Conservation (phyloP, 2,797 vertebrate species). For the Hylomyscus alleni region DNA sequence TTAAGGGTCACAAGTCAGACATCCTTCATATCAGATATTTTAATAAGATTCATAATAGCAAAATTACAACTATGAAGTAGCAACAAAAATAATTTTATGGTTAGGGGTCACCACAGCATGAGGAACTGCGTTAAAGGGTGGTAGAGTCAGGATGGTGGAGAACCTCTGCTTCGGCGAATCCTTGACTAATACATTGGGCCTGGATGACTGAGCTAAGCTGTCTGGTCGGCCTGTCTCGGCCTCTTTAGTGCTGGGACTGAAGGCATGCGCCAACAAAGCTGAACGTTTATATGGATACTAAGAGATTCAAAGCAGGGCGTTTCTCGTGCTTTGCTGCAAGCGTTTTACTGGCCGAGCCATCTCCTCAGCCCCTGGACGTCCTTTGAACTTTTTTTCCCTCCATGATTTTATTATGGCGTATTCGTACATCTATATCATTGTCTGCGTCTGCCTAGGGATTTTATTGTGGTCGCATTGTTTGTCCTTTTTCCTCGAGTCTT, state of each 20-base stretch:
- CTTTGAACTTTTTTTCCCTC: not conserved
- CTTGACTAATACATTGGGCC: not conserved
- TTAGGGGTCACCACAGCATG: not conserved
- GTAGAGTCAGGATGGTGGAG: not conserved
- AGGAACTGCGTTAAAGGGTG: not conserved
- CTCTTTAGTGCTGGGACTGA: not conserved
- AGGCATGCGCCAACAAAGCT: not conserved
- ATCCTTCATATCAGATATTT: not conserved
- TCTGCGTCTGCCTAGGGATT: not conserved
- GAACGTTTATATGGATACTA: not conserved
- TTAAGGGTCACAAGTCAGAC: not conserved
- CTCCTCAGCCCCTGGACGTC: not conserved
- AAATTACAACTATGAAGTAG: too few relatives aligned
- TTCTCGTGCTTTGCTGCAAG: not conserved
- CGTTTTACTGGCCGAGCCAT: not conserved
- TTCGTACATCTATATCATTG: not conserved
- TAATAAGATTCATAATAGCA: not conserved
- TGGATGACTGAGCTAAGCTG: not conserved
- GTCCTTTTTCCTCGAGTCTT: constrained; percentile 28
- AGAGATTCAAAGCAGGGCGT: too few relatives aligned
- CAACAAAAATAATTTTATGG: not conserved
- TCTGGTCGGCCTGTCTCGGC: not conserved
- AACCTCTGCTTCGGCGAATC: not conserved
- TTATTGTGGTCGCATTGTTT: not conserved
- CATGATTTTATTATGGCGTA: not conserved